These are phyloP conservation scores for Rhegmatorhina hoffmannsi DNA, from an alignment of 2,113 vertebrate species.

Conservation along the genomic window DNA sequence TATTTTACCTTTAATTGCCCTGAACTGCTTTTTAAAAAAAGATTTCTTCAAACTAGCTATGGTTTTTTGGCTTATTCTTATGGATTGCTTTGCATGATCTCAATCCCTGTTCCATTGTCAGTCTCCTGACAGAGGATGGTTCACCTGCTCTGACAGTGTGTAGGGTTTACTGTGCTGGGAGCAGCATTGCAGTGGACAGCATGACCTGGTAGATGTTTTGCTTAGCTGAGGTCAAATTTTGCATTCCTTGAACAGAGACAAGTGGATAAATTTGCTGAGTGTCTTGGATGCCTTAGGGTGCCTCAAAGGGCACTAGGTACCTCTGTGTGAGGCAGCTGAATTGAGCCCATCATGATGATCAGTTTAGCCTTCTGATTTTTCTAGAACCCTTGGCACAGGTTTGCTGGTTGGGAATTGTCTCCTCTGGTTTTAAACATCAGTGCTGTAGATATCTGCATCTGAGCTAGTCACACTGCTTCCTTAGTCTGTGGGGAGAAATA, in stretches of 20 bases:
- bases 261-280: neutral
- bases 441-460: neutral
- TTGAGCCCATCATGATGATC: neutral
- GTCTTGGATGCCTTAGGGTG: neutral
- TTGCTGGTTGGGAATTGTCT: neutral
- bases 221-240: neutral
- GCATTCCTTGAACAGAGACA: neutral
- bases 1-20: neutral
- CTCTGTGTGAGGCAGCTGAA: neutral
- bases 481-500: slow-evolving; percentile 15
- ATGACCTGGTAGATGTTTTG: neutral
- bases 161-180: neutral
- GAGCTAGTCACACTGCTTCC: neutral
- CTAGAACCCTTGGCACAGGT: neutral
- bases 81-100: neutral
- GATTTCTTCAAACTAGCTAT: neutral
- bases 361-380: neutral
- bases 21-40: neutral
- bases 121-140: neutral
- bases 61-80: neutral
- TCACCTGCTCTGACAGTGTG: neutral
- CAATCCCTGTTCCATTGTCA: neutral
- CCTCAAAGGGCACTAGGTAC: neutral
- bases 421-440: neutral
- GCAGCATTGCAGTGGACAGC: neutral